Conservation (phyloP, 2,888 invertebrate genomes). For the Sepiola atlantica region DNA sequence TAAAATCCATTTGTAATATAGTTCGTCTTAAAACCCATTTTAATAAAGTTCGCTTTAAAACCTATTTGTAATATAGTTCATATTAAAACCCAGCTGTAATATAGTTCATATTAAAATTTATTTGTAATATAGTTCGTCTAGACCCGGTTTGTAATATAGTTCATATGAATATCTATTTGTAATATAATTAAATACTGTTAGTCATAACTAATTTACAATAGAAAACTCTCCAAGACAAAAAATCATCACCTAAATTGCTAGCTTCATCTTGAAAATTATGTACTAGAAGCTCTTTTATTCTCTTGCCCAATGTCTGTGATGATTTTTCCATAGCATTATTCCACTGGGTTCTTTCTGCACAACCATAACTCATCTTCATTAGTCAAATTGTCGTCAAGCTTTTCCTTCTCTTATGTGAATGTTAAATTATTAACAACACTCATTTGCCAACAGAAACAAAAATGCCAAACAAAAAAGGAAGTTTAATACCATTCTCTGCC, state of each 20-base stretch:
- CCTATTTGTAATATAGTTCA: too few relatives aligned
- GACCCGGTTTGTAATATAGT: too few relatives aligned
- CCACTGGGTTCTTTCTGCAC: not conserved
- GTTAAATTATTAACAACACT: not conserved
- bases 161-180: too few relatives aligned
- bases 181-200: too few relatives aligned
- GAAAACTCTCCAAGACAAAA: not conserved
- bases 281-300: not conserved
- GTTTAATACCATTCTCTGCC: not conserved
- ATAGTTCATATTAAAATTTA: too few relatives aligned
- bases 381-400: not conserved
- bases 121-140: too few relatives aligned
- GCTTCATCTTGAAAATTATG: not conserved
- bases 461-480: not conserved
- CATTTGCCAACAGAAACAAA: not conserved
- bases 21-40: too few relatives aligned
- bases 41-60: too few relatives aligned
- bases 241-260: not conserved
- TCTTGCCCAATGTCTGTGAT: not conserved
- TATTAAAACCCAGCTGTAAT: too few relatives aligned
- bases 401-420: not conserved
- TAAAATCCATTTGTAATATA: too few relatives aligned
- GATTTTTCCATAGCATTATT: not conserved
- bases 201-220: too few relatives aligned
- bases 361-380: too few relatives aligned